These are phyloP conservation scores for Orycteropus afer DNA, from an alignment of 2,113 vertebrate genomes.

Conservation along the genomic window DNA sequence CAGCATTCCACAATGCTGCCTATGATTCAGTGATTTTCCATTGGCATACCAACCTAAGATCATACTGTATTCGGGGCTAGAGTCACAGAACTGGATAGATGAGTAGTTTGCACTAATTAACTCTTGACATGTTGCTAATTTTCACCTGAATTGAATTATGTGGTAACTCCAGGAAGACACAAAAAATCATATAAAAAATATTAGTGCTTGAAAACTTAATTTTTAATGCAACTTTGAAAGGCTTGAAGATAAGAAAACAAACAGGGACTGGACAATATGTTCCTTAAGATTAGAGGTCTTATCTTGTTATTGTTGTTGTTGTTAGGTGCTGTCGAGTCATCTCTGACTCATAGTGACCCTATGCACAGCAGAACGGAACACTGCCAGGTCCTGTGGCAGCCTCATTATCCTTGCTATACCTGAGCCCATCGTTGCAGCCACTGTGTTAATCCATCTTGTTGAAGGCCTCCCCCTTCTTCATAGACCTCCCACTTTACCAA, in stretches of 20 bases:
- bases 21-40: slow-evolving; percentile 62
- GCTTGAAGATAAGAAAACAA: neutral
- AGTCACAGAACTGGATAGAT: slow-evolving; percentile 32
- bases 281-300: slow-evolving; percentile 29
- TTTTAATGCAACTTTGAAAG: slow-evolving; percentile 13
- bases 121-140: slow-evolving; percentile 14
- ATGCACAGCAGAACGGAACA: too few relatives aligned
- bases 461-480: too few relatives aligned
- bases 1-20: neutral
- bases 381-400: too few relatives aligned
- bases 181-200: neutral
- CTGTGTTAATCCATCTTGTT: too few relatives aligned
- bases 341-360: too few relatives aligned
- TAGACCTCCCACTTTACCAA: too few relatives aligned
- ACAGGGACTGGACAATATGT: neutral
- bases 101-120: neutral
- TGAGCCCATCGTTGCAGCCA: too few relatives aligned
- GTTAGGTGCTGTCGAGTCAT: too few relatives aligned
- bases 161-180: slow-evolving; percentile 44
- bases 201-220: neutral
- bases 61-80: neutral
- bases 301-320: too few relatives aligned
- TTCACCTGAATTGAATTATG: neutral
- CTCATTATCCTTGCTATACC: too few relatives aligned
- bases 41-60: neutral